These are phyloP conservation scores for Lasaia peninsularis DNA, from an alignment of 1,140 invertebrate genomes.

Conservation along the genomic window DNA sequence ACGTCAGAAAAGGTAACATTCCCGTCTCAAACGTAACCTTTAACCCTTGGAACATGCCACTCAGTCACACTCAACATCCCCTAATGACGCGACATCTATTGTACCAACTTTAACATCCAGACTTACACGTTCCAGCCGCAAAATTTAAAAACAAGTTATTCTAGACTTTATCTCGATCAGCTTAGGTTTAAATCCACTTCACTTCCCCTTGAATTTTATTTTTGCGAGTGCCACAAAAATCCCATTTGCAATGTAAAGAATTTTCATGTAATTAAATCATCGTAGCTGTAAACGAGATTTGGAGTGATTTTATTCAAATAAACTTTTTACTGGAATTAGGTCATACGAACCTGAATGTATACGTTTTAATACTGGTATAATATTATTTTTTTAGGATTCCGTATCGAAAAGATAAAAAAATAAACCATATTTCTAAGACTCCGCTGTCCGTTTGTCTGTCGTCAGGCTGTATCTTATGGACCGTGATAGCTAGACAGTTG, in stretches of 20 bases:
- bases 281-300: not conserved
- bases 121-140: not conserved
- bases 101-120: slow-evolving; percentile 2
- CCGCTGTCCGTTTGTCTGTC: too few relatives aligned
- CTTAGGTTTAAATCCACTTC: not conserved
- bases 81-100: not conserved
- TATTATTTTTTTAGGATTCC: too few relatives aligned
- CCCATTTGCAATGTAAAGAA: slow-evolving; percentile 9
- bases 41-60: not conserved
- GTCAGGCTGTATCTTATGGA: too few relatives aligned
- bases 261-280: slow-evolving; percentile 9
- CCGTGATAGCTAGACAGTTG: too few relatives aligned
- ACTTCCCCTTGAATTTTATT: not conserved
- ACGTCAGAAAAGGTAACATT: not conserved
- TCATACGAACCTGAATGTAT: not conserved
- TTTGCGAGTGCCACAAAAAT: not conserved
- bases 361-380: not conserved
- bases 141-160: not conserved
- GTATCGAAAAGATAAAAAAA: too few relatives aligned
- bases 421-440: too few relatives aligned
- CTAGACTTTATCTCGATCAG: not conserved
- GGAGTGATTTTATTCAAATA: slow-evolving; percentile 3
- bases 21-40: not conserved
- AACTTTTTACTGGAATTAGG: slow-evolving; percentile 3
- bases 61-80: not conserved